Evolutionary conservation across 2,888 invertebrate genomes (phyloP).

Genomic region (Drosophila austrosaltans): DNA sequence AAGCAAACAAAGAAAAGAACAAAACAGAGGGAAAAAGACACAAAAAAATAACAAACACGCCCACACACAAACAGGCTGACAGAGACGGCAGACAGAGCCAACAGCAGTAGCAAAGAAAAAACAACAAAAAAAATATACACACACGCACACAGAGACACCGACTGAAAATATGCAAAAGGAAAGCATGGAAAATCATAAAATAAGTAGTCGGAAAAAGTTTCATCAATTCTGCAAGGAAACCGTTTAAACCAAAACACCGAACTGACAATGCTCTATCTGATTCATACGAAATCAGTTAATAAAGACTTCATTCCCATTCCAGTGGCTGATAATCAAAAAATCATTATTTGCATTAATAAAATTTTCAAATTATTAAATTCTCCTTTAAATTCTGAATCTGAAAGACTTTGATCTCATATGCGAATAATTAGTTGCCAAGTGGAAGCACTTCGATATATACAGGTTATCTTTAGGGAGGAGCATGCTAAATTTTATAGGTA

Average conservation of each 20-base stretch:
- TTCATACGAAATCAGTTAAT: too few relatives aligned
- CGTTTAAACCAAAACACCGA: neutral
- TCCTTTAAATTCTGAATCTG: too few relatives aligned
- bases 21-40: slow-evolving; percentile 40
- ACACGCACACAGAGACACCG: neutral
- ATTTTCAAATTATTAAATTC: too few relatives aligned
- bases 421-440: too few relatives aligned
- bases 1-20: slow-evolving; percentile 24
- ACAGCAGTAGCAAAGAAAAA: slow-evolving; percentile 40
- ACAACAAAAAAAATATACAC: slow-evolving; percentile 10
- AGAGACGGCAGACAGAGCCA: slow-evolving; percentile 54
- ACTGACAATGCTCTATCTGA: neutral
- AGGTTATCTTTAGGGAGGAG: too few relatives aligned
- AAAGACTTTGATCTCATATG: too few relatives aligned
- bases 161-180: slow-evolving; percentile 27
- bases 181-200: slow-evolving; percentile 44
- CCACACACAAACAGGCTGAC: slow-evolving; percentile 59
- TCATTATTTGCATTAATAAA: too few relatives aligned
- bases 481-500: too few relatives aligned
- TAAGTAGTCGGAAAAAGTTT: slow-evolving; percentile 20
- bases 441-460: too few relatives aligned
- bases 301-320: too few relatives aligned
- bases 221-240: slow-evolving; percentile 2
- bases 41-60: slow-evolving; percentile 59
- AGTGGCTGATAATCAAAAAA: too few relatives aligned